A percentile compares a stretch with the other conserved stretches of the same genome.
Conservation (phyloP, 2,113 vertebrate species). For the Pygoscelis antarcticus region DNA sequence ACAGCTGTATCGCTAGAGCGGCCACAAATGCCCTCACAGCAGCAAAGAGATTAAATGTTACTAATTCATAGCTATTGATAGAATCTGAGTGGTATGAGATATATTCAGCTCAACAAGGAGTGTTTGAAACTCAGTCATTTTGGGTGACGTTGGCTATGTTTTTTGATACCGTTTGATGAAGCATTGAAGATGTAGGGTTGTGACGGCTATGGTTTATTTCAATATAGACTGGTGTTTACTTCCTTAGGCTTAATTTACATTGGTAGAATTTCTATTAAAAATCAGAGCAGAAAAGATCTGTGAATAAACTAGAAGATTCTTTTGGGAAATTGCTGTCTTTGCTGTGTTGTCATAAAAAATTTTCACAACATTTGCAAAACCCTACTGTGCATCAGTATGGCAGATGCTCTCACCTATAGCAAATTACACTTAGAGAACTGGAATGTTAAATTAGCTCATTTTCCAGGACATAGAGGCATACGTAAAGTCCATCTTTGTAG, state of each 20-base stretch:
- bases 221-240: background rate
- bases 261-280: background rate
- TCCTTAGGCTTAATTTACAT: background rate
- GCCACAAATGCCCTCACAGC: background rate
- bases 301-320: background rate
- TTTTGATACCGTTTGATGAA: background rate
- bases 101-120: background rate
- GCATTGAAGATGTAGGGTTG: background rate
- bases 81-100: background rate
- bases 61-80: background rate
- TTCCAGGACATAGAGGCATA: background rate
- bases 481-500: background rate
- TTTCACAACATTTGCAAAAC: background rate
- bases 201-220: background rate
- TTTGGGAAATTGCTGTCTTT: background rate
- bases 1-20: rapidly evolving
- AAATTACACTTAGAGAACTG: background rate
- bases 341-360: background rate
- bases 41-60: background rate
- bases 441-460: background rate
- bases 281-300: background rate
- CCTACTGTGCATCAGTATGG: rapidly evolving
- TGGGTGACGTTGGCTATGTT: background rate
- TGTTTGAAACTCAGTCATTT: background rate
- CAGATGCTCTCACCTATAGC: background rate